Evolutionary conservation across 2,797 vertebrate genomes (phyloP).

Genomic region (Hippoglossus hippoglossus): DNA sequence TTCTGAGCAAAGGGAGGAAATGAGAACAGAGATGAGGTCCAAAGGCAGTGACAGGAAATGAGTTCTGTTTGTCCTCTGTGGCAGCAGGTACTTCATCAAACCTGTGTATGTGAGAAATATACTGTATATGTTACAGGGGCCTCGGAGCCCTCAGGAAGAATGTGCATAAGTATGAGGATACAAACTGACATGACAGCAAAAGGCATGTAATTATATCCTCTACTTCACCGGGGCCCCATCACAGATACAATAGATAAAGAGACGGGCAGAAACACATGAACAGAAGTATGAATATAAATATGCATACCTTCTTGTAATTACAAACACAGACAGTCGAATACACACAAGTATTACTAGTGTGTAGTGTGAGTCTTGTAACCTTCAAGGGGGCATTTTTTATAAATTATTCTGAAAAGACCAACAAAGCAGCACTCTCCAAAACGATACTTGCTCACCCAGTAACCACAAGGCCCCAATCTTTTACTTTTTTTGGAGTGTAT

Average conservation of each 20-base stretch:
- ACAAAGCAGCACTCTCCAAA: conserved; percentile 26
- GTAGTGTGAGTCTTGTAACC: conserved; percentile 5
- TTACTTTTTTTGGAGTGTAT: conserved; percentile 26
- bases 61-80: conserved; percentile 82
- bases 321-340: conserved; percentile 5
- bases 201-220: conserved; percentile 64
- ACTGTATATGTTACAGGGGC: conserved; percentile 65
- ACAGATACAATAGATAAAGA: conserved; percentile 37
- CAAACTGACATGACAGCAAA: conserved; percentile 63
- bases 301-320: conserved; percentile 14
- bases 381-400: neutral
- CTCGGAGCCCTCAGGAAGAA: conserved; percentile 53
- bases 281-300: conserved; percentile 40
- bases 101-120: conserved; percentile 66
- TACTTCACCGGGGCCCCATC: conserved; percentile 21
- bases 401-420: conserved; percentile 10
- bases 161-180: conserved; percentile 57
- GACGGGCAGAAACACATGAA: conserved; percentile 34
- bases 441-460: conserved; percentile 17
- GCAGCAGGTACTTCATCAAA: conserved; percentile 81
- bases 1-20: conserved; percentile 76
- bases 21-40: conserved; percentile 79
- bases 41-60: conserved; percentile 83
- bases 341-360: neutral
- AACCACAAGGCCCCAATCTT: conserved; percentile 24